These are phyloP conservation scores for Aphaenogaster floridana DNA, from an alignment of 1,140 invertebrate genomes.

Conservation along the genomic window DNA sequence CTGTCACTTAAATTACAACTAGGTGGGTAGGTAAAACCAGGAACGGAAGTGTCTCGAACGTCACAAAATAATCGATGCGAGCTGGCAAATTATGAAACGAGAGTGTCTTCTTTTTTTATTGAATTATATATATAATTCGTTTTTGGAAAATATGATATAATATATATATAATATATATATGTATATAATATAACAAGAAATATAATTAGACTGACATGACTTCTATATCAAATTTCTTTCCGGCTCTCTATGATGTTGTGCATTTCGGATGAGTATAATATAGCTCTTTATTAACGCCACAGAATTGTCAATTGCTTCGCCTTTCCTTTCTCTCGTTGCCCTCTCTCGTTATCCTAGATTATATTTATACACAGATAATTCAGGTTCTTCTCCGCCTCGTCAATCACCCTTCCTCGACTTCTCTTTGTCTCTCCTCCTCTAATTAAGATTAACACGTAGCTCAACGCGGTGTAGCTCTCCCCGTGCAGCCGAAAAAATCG, in stretches of 20 bases:
- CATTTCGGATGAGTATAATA: constrained; percentile 76
- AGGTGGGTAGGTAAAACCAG: background rate
- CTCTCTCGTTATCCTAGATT: constrained; percentile 43
- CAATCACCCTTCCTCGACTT: constrained; percentile 1
- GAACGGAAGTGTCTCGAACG: constrained; percentile 19
- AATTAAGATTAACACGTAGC: constrained; percentile 11
- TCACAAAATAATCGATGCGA: constrained; percentile 57
- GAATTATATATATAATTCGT: constrained; percentile 86
- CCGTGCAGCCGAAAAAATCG: constrained; percentile 39
- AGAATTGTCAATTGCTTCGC: constrained; percentile 65
- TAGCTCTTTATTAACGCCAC: constrained; percentile 71
- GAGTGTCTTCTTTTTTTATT: constrained; percentile 82
- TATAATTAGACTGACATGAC: constrained; percentile 86
- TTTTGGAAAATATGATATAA: constrained; percentile 85
- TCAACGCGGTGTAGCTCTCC: constrained; percentile 22
- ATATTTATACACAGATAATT: constrained; percentile 64
- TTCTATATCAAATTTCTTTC: constrained; percentile 83
- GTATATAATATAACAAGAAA: constrained; percentile 86
- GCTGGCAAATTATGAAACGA: constrained; percentile 80
- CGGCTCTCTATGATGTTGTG: constrained; percentile 82
- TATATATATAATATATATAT: constrained; percentile 78
- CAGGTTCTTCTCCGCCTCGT: constrained; percentile 16
- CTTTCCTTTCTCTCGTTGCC: constrained; percentile 51
- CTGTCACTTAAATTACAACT: background rate
- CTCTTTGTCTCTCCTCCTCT: background rate